phyloP scores from a whole-genome alignment of 2,888 invertebrate species.

The Chymomyza amoena region DNA sequence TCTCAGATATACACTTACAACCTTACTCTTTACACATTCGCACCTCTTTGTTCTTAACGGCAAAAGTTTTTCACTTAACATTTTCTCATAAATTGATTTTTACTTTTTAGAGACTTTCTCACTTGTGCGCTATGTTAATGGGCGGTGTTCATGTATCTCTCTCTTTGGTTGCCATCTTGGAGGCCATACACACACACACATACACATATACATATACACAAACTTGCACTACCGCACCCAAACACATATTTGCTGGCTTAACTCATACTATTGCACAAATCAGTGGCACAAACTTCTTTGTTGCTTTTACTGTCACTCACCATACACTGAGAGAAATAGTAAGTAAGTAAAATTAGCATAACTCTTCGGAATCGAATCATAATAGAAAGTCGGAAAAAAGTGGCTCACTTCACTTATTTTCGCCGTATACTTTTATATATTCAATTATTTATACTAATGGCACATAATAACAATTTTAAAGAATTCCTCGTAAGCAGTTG shows the following conservation, averaged over 20 bases:
- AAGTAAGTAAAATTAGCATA: too few relatives aligned
- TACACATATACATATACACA: too few relatives aligned
- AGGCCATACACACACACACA: conserved; percentile 3
- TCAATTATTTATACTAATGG: too few relatives aligned
- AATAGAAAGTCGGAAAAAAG: too few relatives aligned
- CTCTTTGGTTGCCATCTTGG: not conserved
- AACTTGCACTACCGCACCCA: not conserved
- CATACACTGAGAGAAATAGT: not conserved
- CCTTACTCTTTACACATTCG: not conserved
- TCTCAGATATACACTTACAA: not conserved
- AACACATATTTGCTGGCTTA: not conserved
- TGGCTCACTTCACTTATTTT: too few relatives aligned
- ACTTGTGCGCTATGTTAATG: conserved; percentile 1
- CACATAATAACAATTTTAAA: too few relatives aligned
- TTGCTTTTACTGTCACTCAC: not conserved
- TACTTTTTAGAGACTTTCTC: conserved; percentile 69
- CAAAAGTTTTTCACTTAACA: conserved; percentile 69
- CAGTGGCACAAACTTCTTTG: not conserved
- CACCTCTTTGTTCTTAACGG: conserved; percentile 55
- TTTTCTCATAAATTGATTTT: conserved; percentile 73
- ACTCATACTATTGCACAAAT: conserved; percentile 19
- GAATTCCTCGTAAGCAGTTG: too few relatives aligned
- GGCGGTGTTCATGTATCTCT: conserved; percentile 31
- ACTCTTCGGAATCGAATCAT: too few relatives aligned
- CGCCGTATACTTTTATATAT: too few relatives aligned